Percentiles rank a stretch among this genome's conserved stretches.
Conservation (phyloP, 2,797 vertebrate species). For the Amniataba percoides region DNA sequence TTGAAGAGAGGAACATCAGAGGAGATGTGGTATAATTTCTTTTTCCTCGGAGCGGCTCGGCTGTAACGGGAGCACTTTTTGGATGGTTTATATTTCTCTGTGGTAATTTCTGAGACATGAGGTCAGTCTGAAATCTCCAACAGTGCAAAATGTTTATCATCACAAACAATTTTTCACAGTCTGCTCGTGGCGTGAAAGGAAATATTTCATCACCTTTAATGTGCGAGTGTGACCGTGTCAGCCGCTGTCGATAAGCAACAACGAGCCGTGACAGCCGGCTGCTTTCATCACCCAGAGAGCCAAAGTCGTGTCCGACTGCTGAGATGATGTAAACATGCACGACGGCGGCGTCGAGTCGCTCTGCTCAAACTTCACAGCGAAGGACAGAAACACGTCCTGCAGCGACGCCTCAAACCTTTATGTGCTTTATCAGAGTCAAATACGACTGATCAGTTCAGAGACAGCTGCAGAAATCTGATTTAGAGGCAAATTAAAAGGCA, state of each 20-base stretch:
- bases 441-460: no score
- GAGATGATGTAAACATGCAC: not conserved
- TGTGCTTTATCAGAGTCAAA: no score
- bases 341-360: no score
- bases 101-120: not conserved
- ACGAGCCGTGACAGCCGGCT: not conserved
- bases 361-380: not conserved
- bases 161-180: not conserved
- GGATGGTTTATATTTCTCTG: not conserved
- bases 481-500: no score
- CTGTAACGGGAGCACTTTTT: no score
- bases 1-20: no score
- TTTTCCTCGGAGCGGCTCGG: no score
- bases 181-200: not conserved
- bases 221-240: no score
- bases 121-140: not conserved
- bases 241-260: not conserved
- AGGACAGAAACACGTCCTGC: not conserved
- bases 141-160: not conserved
- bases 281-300: not conserved
- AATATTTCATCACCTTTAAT: constrained; percentile 8
- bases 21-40: no score
- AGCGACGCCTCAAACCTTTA: not conserved
- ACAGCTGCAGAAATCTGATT: no score
- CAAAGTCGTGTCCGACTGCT: not conserved